These are phyloP conservation scores for Telmatochromis brachygnathus DNA, from an alignment of 2,113 vertebrate species.

Conservation along the genomic window DNA sequence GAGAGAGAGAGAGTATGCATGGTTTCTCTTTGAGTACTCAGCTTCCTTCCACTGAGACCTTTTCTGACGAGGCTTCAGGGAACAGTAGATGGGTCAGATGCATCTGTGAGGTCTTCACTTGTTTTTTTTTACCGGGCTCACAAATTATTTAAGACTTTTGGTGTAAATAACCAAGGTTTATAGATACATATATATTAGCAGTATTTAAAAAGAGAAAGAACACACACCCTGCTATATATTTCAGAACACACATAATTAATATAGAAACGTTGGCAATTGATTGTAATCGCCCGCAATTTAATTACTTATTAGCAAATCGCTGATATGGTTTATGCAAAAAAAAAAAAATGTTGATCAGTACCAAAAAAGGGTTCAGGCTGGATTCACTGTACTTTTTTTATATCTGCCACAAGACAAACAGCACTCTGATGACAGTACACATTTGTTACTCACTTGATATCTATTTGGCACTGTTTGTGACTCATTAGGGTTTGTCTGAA, in stretches of 20 bases:
- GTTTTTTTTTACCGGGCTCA: background rate
- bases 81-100: background rate
- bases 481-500: background rate
- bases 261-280: background rate
- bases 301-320: background rate
- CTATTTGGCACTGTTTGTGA: background rate
- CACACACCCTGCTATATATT: background rate
- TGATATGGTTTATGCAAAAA: background rate
- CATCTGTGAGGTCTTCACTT: background rate
- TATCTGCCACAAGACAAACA: background rate
- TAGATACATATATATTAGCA: background rate
- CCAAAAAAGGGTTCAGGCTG: background rate
- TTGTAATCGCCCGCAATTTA: accelerated
- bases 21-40: background rate
- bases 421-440: background rate
- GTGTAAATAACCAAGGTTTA: background rate
- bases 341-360: background rate
- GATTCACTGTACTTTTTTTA: background rate
- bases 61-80: background rate
- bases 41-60: background rate
- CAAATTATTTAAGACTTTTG: background rate
- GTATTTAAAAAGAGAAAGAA: background rate
- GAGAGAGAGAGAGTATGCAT: background rate
- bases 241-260: background rate
- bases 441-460: background rate